Conservation (phyloP, 2,888 invertebrate genomes). For the Euplexia lucipara region DNA sequence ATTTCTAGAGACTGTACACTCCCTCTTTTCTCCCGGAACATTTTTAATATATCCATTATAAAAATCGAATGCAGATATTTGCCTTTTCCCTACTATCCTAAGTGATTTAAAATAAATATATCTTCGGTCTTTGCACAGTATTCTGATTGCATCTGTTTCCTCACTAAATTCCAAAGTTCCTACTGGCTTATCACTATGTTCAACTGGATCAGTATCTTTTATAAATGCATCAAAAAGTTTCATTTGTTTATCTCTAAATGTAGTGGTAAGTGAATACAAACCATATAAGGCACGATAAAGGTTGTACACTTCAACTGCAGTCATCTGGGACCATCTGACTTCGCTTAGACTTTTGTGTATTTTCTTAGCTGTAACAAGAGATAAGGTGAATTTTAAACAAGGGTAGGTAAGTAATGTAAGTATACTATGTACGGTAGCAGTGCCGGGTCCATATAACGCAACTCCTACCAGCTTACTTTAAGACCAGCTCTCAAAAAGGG, state of each 20-base stretch:
- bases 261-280: constrained; percentile 91
- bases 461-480: too few relatives aligned
- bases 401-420: not conserved
- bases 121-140: constrained; percentile 92
- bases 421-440: too few relatives aligned
- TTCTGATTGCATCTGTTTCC: constrained; percentile 89
- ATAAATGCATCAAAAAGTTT: constrained; percentile 92
- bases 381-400: constrained; percentile 28
- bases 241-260: constrained; percentile 91
- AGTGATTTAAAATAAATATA: constrained; percentile 93
- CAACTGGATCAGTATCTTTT: constrained; percentile 64
- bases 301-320: constrained; percentile 92
- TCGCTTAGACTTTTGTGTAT: constrained; percentile 91
- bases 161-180: constrained; percentile 92
- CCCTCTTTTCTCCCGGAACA: constrained; percentile 76
- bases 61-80: constrained; percentile 95
- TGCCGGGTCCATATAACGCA: too few relatives aligned
- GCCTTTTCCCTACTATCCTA: constrained; percentile 92
- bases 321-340: constrained; percentile 93
- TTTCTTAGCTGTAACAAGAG: constrained; percentile 93
- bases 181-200: constrained; percentile 73
- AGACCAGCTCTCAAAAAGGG: too few relatives aligned
- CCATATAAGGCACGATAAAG: constrained; percentile 93
- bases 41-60: constrained; percentile 96
- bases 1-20: constrained; percentile 79